Evolutionary conservation across 2,797 vertebrate species (phyloP).

Genomic region (Manis pentadactyla): DNA sequence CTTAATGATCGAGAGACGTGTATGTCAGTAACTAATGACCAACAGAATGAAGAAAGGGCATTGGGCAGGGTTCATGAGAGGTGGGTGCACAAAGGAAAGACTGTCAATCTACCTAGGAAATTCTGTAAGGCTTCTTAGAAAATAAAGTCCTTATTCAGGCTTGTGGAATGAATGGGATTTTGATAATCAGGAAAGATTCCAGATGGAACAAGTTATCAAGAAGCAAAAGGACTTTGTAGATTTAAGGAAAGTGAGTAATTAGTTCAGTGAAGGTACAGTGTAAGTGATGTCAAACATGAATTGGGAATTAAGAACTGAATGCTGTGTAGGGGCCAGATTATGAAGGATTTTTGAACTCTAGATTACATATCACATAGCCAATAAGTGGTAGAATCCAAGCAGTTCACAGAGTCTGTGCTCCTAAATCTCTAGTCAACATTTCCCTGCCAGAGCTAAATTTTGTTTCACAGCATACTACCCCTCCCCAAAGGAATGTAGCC

Average conservation of each 20-base stretch:
- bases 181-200: not conserved
- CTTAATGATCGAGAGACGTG: not conserved
- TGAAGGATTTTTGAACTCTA: not conserved
- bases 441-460: not conserved
- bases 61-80: not conserved
- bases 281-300: not conserved
- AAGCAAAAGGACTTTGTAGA: not conserved
- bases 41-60: not conserved
- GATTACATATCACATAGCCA: not conserved
- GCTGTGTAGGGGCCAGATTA: not conserved
- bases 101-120: not conserved
- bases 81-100: not conserved
- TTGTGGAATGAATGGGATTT: not conserved
- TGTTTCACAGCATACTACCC: not conserved
- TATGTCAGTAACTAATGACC: not conserved
- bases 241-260: not conserved
- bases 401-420: not conserved
- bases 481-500: not conserved
- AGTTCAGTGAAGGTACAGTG: not conserved
- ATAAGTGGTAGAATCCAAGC: not conserved
- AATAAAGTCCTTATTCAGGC: not conserved
- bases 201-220: not conserved
- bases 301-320: not conserved
- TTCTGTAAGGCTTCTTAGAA: not conserved
- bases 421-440: not conserved